phyloP scores from a whole-genome alignment of 2,888 invertebrate genomes.

The Eupithecia abbreviata region DNA sequence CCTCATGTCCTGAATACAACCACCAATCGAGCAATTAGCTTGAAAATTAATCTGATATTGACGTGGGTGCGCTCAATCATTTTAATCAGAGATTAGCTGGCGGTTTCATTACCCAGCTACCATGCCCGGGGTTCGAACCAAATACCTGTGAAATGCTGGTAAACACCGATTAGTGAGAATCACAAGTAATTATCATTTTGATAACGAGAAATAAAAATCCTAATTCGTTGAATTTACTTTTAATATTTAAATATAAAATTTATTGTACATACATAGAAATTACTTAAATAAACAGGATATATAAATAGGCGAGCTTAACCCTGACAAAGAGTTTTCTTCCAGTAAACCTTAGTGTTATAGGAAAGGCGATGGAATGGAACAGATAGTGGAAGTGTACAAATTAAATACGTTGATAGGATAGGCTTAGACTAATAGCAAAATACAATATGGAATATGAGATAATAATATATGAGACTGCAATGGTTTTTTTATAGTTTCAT shows the following conservation, averaged over 20 bases:
- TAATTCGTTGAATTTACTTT: neutral
- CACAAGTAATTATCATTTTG: neutral
- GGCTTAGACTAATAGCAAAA: too few relatives aligned
- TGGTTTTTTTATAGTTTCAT: neutral
- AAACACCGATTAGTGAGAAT: neutral
- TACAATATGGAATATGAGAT: too few relatives aligned
- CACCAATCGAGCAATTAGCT: conserved; percentile 29
- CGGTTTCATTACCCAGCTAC: conserved; percentile 30
- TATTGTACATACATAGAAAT: too few relatives aligned
- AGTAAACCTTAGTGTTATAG: too few relatives aligned
- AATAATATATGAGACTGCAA: neutral
- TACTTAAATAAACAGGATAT: too few relatives aligned
- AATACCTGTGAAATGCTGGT: conserved; percentile 3
- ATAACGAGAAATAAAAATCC: neutral
- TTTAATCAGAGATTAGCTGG: conserved; percentile 36
- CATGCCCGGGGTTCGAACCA: neutral
- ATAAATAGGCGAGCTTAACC: too few relatives aligned
- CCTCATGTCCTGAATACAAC: conserved; percentile 12
- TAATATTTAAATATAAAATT: neutral
- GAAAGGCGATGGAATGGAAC: too few relatives aligned
- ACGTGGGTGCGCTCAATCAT: conserved; percentile 35
- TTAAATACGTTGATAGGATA: too few relatives aligned
- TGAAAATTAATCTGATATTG: conserved; percentile 34
- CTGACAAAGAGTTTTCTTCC: too few relatives aligned
- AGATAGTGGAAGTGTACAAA: too few relatives aligned